A percentile compares a stretch with the other conserved stretches of the same genome.
phyloP scores from a whole-genome alignment of 2,113 vertebrate genomes.

The Scatophagus argus region DNA sequence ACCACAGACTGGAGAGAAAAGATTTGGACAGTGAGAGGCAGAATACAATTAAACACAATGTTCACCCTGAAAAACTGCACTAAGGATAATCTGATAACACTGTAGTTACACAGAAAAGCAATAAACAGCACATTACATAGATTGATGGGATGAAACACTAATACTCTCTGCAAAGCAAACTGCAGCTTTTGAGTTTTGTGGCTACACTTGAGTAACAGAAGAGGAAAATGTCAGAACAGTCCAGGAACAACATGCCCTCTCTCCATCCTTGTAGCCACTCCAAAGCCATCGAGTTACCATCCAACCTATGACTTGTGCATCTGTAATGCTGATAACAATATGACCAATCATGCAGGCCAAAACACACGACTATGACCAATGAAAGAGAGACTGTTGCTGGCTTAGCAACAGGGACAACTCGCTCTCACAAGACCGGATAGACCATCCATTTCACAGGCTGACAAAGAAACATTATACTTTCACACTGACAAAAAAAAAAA shows the following conservation, averaged over 20 bases:
- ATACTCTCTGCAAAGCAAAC: slow-evolving; percentile 39
- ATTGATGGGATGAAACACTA: slow-evolving; percentile 56
- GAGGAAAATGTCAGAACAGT: slow-evolving; percentile 6
- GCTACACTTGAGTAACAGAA: background rate
- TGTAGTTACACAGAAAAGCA: slow-evolving; percentile 73
- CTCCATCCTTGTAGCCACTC: background rate
- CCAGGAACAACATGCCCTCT: background rate
- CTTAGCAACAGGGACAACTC: slow-evolving; percentile 42
- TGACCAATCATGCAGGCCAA: slow-evolving; percentile 8
- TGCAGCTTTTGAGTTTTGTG: slow-evolving; percentile 2
- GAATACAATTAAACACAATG: slow-evolving; percentile 38
- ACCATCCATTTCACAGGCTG: slow-evolving; percentile 11
- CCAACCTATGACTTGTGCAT: slow-evolving; percentile 15
- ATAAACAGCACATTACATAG: slow-evolving; percentile 74
- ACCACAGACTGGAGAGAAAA: slow-evolving; percentile 6
- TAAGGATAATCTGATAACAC: slow-evolving; percentile 64
- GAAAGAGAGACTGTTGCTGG: slow-evolving; percentile 37
- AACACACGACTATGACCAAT: slow-evolving; percentile 34
- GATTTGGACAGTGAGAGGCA: slow-evolving; percentile 38
- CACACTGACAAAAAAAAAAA: slow-evolving; percentile 3
- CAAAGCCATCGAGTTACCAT: background rate
- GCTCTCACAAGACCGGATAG: slow-evolving; percentile 37
- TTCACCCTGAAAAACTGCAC: slow-evolving; percentile 54
- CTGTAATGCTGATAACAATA: slow-evolving; percentile 9
- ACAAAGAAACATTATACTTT: slow-evolving; percentile 41